Conservation (phyloP, 2,797 vertebrate species). For the Aplochiton taeniatus region DNA sequence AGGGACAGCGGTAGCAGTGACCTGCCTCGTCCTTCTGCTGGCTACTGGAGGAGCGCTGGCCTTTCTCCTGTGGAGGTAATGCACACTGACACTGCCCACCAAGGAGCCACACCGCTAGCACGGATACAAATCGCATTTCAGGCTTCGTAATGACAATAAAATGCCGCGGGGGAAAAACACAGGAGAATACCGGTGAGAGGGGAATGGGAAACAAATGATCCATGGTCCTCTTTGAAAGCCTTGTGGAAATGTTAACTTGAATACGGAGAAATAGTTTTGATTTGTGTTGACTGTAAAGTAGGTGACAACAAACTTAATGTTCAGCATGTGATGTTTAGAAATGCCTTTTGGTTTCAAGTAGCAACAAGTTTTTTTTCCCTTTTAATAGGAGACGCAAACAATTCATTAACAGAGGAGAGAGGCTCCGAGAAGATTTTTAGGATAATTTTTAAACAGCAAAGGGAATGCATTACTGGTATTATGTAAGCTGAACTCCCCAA, state of each 20-base stretch:
- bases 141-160: constrained; percentile 22
- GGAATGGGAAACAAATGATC: not conserved
- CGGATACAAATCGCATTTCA: constrained; percentile 51
- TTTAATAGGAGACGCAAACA: constrained; percentile 54
- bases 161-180: constrained; percentile 11
- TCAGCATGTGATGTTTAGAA: not conserved
- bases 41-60: constrained; percentile 55
- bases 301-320: constrained; percentile 30
- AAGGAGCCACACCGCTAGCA: not conserved
- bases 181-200: not conserved
- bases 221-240: too few species aligned
- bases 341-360: constrained; percentile 28
- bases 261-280: constrained; percentile 17
- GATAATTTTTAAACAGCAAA: constrained; percentile 44
- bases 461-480: not conserved
- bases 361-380: too few species aligned
- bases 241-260: constrained; percentile 22
- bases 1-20: constrained; percentile 46
- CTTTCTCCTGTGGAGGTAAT: constrained; percentile 70
- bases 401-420: constrained; percentile 46
- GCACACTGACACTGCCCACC: constrained; percentile 16
- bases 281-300: constrained; percentile 21
- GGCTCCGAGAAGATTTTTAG: constrained; percentile 64
- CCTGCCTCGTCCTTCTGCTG: constrained; percentile 63
- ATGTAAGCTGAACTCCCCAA: constrained; percentile 6